A percentile compares a stretch with the other conserved stretches of the same genome.
phyloP scores from a whole-genome alignment of 2,113 vertebrate species.

The Cryptomyrus ogoouensis region DNA sequence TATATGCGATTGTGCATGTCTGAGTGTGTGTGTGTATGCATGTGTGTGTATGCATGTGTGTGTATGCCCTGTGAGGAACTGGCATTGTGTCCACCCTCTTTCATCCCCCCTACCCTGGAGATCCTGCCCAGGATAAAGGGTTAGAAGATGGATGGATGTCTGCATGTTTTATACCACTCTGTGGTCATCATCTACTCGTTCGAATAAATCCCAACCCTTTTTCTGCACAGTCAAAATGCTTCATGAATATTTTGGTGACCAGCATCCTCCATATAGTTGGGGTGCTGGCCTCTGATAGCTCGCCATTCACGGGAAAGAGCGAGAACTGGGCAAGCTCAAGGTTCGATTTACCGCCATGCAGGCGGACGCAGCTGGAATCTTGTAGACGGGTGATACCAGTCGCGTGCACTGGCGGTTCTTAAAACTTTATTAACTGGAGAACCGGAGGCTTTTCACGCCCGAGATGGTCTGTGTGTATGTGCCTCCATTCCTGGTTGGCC shows the following conservation, averaged over 20 bases:
- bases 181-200: not conserved
- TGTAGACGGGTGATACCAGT: not conserved
- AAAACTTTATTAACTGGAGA: slow-evolving; percentile 25
- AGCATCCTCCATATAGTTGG: not conserved
- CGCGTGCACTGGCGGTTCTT: not conserved
- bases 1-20: not conserved
- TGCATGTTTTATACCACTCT: not conserved
- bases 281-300: not conserved
- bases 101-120: not conserved
- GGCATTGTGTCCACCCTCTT: no score
- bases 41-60: not conserved
- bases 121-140: not conserved
- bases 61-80: not conserved
- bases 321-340: not conserved
- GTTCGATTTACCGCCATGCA: not conserved
- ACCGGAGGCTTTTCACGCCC: slow-evolving; percentile 17
- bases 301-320: not conserved
- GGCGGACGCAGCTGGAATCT: not conserved
- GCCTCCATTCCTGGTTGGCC: slow-evolving; percentile 30
- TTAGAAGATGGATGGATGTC: not conserved
- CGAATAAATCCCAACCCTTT: not conserved
- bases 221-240: not conserved
- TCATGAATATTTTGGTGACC: not conserved
- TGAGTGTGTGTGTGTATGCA: not conserved
- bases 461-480: slow-evolving; percentile 26